Evolutionary conservation across 2,113 vertebrate species (phyloP).

Genomic region (Apaloderma vittatum): DNA sequence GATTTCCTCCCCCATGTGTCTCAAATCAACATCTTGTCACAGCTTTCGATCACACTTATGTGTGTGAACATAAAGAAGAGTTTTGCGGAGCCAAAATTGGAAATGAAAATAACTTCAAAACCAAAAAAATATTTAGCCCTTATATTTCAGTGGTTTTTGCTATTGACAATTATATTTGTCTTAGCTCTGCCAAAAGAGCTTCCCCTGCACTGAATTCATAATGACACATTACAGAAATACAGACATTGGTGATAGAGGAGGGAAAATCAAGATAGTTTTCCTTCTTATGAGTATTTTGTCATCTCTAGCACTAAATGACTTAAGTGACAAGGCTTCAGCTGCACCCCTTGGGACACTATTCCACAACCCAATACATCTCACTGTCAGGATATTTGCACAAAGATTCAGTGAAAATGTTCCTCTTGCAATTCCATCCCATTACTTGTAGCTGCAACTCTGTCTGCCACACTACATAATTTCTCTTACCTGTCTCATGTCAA

Average conservation of each 20-base stretch:
- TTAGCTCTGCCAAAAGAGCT: background rate
- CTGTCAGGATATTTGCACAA: background rate
- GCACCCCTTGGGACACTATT: background rate
- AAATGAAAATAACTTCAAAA: conserved; percentile 17
- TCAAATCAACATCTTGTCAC: conserved; percentile 28
- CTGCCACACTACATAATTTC: background rate
- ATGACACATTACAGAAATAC: background rate
- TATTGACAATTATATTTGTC: background rate
- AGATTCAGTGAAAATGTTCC: background rate
- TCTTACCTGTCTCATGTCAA: background rate
- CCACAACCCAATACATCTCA: background rate
- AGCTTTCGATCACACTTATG: background rate
- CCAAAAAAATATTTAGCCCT: background rate
- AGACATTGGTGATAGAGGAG: background rate
- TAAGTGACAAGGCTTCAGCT: background rate
- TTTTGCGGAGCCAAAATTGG: background rate
- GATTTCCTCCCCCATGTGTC: background rate
- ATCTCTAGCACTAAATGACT: background rate
- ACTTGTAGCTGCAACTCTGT: background rate
- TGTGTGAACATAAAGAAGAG: background rate
- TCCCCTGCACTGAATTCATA: background rate
- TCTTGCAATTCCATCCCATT: background rate
- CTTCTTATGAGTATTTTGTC: background rate
- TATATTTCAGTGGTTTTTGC: background rate
- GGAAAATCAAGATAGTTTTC: background rate